Base-by-base conservation (phyloP, 2,888 invertebrate genomes). In the Synanthedon vespiformis region DNA sequence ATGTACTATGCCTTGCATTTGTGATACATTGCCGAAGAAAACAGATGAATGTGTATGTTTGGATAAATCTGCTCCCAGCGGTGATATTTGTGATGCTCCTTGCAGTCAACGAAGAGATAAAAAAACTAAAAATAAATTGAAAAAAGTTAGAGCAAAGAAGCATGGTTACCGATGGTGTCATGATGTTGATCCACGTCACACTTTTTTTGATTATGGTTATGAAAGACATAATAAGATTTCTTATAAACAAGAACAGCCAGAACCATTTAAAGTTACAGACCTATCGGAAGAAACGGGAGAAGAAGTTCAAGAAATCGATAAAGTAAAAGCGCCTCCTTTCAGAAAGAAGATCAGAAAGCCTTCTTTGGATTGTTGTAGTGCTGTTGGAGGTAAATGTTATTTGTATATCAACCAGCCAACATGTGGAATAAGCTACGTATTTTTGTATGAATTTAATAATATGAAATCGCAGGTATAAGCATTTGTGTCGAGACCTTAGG, bases 351-450 rank as follows among this genome's bases (percentile, higher is more conserved):
- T 67, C 50, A 65, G 73, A 22, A 81, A 73, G 54, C 72, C 82
- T 47, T 79, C 84, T 40, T 62, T 87, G 54, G 88, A 88, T 58
- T 87, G 86, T 56, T 88, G 87, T 61, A 86, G 85, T 61, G 70
- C 84, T 50, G 80, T 87, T 61, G 88, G 88, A 58, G 88, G 88
- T 83, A 67, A 53, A 10, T 48, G 8, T 47, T 50, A 14, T 40
- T 58, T 53, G 34, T 14, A 13, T 14, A 6, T 22, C 5, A 14
- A 52, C 8, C 10, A 40, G 47, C 10, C 40, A 41, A 14, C 16
- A 11, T 18, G 49, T 40, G 5, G 13, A 8, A 51, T 22, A 50
- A 48, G 10, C 22, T 10, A 10, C 34, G 6, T 10, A 34, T 10
- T 34, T 34, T 10, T 34, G 27, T 34, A 34, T 34, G 27, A 34